Base-by-base conservation (phyloP, 2,888 invertebrate species). In the Teleogryllus oceanicus region DNA sequence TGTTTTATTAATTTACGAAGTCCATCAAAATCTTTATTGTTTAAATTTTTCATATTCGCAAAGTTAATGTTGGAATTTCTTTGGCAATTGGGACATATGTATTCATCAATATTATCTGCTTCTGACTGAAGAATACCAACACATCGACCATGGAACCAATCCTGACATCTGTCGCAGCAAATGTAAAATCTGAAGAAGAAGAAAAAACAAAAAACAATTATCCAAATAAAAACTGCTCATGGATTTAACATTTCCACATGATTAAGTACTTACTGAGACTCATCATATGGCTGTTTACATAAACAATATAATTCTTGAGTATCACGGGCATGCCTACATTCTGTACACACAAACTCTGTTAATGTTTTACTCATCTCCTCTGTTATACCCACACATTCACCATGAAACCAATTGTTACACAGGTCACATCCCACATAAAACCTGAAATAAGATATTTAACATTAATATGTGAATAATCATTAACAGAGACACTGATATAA, bases 371-470 rank as follows among this genome's bases (percentile, higher is more conserved):
- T 96, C 90, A 94, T 94, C 86, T 94, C 94, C 87, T 98, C 97
- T 0, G 95, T 95, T 81, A 99, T 95, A 76, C 94, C 95, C 16
- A 99, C 97, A 87, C 99, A 99, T 84, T 95, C 94, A 1, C 98
- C 98, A 86, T 99, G 99, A 90, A 97, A 99, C 98, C 99, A 99
- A 87, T 98, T 97, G 85, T 95, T 96, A 87, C 99, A 99, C 85
- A 96, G 90, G 88, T 98, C 98, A 88, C 99, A 99, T 81, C 97
- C 97, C 83, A 99, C 96, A 88, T 98, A 99, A 87, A 98, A 98
- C 87, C 95, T 96, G 85, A 21, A 85, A 84, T 78, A 80, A 80
- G 78, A 37, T 20, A 8, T 18, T 62, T 11, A 62, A 62, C 62
- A 62, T 62, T 62, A 37, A 37, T 37, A 37, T 37, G 24, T 77